Base-by-base conservation (phyloP, 2,888 invertebrate species). In the Aspidiotus rigidus region DNA sequence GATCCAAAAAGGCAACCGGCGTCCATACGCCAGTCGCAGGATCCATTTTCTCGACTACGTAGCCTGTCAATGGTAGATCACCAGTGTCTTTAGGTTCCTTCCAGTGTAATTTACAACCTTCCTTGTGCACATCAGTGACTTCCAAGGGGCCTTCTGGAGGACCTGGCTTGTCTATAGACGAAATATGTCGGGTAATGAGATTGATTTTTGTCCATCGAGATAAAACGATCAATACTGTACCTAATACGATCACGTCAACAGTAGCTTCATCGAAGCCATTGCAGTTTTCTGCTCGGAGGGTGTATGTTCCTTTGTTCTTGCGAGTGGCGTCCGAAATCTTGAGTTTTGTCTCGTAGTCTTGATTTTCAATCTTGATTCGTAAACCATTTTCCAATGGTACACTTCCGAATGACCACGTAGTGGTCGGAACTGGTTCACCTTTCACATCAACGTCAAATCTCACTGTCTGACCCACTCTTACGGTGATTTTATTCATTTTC, bases 71-170 rank as follows among this genome's bases (percentile, higher is more conserved):
- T 7, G 96, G 95, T 57, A 93, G 79, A 11, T 96, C 97, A 49
- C 97, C 97, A 73, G 97, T 95, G 79, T 97, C 96, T 78, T 92
- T 93, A 0, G 97, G 97, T 76, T 93, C 92, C 74, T 89, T 88
- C 97, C 97, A 97, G 75, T 89, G 86, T 11, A 97, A 81, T 76
- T 91, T 93, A 77, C 93, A 96, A 67, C 94, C 93, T 78, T 96
- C 94, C 72, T 93, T 92, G 79, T 91, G 93, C 0, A 97, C 85
- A 77, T 95, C 93, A 0, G 84, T 84, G 0, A 94, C 91, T 76
- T 94, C 93, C 0, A 97, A 80, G 0, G 97, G 97, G 56, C 95
- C 96, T 78, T 93, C 90, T 0, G 93, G 93, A 77, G 89, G 88
- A 74, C 86, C 85, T 16, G 93, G 93, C 75, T 89, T 90, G 77